Conservation (phyloP, 2,113 vertebrate genomes). For the Anoura caudifer region DNA sequence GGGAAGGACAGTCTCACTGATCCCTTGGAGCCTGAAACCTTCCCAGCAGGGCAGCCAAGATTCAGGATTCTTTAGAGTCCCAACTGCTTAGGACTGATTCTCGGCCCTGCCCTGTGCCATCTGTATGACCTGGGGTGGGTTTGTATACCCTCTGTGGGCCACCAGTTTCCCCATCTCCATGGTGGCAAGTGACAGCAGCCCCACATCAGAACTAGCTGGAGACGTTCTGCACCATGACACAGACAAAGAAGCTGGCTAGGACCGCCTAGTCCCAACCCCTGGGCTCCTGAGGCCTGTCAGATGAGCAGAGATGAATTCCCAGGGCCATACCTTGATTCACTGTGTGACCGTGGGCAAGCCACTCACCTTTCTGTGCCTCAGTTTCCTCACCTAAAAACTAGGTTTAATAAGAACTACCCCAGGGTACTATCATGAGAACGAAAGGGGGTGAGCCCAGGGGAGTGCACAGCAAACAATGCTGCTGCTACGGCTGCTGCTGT, state of each 20-base stretch:
- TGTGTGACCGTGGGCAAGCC: not conserved
- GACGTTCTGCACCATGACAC: not conserved
- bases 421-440: not conserved
- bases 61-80: not conserved
- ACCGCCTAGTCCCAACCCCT: fast-evolving
- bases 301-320: too few relatives aligned
- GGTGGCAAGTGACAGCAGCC: not conserved
- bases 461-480: fast-evolving
- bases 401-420: too few relatives aligned
- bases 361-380: not conserved
- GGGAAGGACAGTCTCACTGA: not conserved
- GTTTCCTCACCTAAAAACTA: not conserved
- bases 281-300: not conserved
- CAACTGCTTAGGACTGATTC: not conserved
- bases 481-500: not conserved
- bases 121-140: not conserved
- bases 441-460: not conserved
- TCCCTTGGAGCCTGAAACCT: not conserved
- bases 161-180: not conserved
- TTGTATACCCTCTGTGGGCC: not conserved
- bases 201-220: not conserved
- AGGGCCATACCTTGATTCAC: too few relatives aligned
- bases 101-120: not conserved
- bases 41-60: not conserved
- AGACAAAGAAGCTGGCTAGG: not conserved